Base-by-base conservation (phyloP, 1,140 invertebrate species). In the Neotoxoptera formosana region DNA sequence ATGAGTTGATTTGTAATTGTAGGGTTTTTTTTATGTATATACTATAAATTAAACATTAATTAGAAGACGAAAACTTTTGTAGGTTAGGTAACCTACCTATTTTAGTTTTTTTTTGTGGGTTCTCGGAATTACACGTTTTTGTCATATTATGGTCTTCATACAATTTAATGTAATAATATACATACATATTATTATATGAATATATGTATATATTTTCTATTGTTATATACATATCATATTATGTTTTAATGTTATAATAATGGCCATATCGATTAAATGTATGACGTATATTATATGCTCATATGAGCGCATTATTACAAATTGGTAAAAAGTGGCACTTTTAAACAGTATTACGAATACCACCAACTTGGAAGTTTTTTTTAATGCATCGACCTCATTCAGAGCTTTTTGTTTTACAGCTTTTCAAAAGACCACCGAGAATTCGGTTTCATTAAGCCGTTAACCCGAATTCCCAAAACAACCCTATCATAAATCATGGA, bases 401-500 rank as follows among this genome's bases (percentile, higher is more conserved):
- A 21, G 21, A 25, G 91, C 20, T 92, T 92, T 92, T 92, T 92
- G 67, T 92, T 92, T 81, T 81, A 83, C 67, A 92, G 76, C 45
- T n/a, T 92, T 83, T 83, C 60, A 81, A 92, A 83, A 41, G 47
- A 34, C 91, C 91, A 51, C 67, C n/a, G 91, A 92, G 67, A 92
- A 92, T 92, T 81, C 67, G 67, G 91, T 92, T 92, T 92, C 91
- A 92, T 92, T 92, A 92, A 92, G 76, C 91, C 30, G 76, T 92
- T 92, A 92, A 92, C 91, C 91, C 67, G 45, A 83, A 92, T 83
- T 92, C 76, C n/a, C 47, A 34, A 48, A 83, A 81, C 91, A 45
- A 76, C 60, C 47, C 36, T 51, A 34, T 47, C 67, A 92, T 92
- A 92, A 92, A 92, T 92, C 76, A 92, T 92, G 91, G 67, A 51